Percentiles rank a stretch among this genome's conserved stretches.
Evolutionary conservation across 2,888 invertebrate species (phyloP).

Genomic region (Ariolimax columbianus): DNA sequence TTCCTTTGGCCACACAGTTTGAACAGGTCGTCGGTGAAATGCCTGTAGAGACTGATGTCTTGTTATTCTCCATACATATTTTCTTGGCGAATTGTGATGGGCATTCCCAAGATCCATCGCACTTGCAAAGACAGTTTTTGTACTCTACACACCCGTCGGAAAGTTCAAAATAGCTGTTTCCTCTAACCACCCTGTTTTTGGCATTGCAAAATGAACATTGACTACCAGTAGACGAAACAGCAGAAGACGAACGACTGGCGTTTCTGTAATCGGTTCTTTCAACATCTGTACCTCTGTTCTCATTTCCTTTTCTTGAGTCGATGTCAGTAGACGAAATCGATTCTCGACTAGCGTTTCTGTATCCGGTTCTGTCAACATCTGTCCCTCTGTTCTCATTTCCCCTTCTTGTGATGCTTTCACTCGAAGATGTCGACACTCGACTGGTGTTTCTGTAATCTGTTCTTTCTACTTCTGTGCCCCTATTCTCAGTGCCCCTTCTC

Average conservation of each 20-base stretch:
- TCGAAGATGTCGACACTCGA: not conserved
- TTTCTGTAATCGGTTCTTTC: not conserved
- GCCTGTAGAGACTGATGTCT: not conserved
- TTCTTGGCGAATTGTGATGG: conserved; percentile 62
- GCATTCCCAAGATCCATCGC: conserved; percentile 71
- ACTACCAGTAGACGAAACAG: not conserved
- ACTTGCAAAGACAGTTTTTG: conserved; percentile 66
- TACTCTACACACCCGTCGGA: conserved; percentile 66
- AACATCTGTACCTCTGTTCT: not conserved
- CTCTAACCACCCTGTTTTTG: conserved; percentile 56
- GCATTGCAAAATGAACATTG: conserved; percentile 63
- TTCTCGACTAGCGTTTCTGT: not conserved
- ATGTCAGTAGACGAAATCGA: no score
- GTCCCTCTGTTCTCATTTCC: not conserved
- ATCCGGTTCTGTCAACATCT: not conserved
- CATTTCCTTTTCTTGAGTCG: not conserved
- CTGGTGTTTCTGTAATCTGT: not conserved
- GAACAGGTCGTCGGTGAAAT: conserved; percentile 53
- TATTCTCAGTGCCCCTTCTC: not conserved
- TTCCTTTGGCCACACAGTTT: conserved; percentile 62
- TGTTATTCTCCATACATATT: conserved; percentile 52
- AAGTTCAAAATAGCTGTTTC: conserved; percentile 65
- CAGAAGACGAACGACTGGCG: not conserved
- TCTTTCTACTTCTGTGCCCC: not conserved
- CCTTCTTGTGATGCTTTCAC: no score